Percentiles rank a stretch among this genome's conserved stretches.
Conservation (phyloP, 35 echinoderm and acorn worm genomes). For the Amphiura filiformis region DNA sequence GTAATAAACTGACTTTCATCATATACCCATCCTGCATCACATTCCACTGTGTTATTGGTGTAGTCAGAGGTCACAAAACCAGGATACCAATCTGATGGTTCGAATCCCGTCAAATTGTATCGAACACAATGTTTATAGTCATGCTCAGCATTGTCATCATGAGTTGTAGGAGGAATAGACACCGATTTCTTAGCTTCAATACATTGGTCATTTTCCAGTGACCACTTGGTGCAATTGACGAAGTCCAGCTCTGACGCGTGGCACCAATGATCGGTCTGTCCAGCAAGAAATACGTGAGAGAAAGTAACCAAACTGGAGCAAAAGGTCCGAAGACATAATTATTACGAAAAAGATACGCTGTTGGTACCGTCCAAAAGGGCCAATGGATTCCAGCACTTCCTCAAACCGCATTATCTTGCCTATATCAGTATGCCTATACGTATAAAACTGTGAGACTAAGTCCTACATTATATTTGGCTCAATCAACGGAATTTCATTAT, state of each 20-base stretch:
- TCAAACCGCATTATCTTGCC: background rate
- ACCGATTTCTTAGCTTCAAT: background rate
- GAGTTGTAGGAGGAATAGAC: background rate
- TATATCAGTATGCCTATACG: no score
- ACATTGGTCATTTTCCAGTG: background rate
- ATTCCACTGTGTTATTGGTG: background rate
- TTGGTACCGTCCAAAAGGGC: background rate
- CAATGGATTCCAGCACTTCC: background rate
- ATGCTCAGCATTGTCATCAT: background rate
- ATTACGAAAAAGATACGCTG: background rate
- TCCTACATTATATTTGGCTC: no score
- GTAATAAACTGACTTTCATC: background rate
- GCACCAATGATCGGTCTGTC: background rate
- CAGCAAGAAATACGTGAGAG: background rate
- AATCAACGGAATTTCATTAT: no score
- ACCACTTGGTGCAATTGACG: background rate
- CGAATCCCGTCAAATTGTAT: background rate
- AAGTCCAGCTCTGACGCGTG: background rate
- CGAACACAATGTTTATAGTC: background rate
- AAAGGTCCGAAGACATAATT: background rate
- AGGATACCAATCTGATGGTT: background rate
- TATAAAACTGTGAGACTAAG: no score
- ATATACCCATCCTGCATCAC: background rate
- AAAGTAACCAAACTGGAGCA: background rate
- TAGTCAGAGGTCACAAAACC: background rate